Evolutionary conservation across 2,797 vertebrate species (phyloP), one percentile per base, ranked within the genome.

Genomic region (Anas flavirostris): DNA sequence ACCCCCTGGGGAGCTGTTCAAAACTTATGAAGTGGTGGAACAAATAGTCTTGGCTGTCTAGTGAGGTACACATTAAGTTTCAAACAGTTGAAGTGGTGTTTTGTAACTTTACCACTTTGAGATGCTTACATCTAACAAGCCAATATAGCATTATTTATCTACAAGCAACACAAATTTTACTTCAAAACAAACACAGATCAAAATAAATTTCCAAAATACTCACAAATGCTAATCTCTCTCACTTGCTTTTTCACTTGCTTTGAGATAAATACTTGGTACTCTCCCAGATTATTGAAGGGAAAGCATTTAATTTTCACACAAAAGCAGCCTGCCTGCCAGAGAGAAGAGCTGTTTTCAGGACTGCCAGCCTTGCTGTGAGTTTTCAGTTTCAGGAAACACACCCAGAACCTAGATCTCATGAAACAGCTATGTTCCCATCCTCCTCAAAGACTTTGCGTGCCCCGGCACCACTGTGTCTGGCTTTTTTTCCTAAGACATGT

Each of bases 371-470:
- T 10, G 28, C 22, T 5, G 2, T 0, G 18, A 39, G 12, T 39
- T 82, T 31, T 66, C n/a, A 19, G 53, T 66, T 67, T 67, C 48
- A 52, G 39, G 41, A 29, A 39, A 33, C 31, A 37, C 55, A 23
- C 23, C 14, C 5, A 28, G 44, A 46, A 31, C 0, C 0, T 2
- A 14, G 43, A 69, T 52, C 31, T 74, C 68, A 46, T 4, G 0
- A 16, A 56, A 52, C 7, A 7, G 0, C 0, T 9, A 31, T 14
- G 35, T 73, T 9, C 33, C 53, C 44, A 10, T 6, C 21, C 33
- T 39, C n/a, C 4, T 25, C 26, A 21, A 46, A 29, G 44, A 29
- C 3, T 0, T 25, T 3, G 4, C 0, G 1, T 39, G 43, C 11
- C 37, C 9, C 0, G 1, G 50, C 29, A 29, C 23, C n/a, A 2